Evolutionary conservation across 1,140 invertebrate species (phyloP).

Genomic region (Grapholita molesta): DNA sequence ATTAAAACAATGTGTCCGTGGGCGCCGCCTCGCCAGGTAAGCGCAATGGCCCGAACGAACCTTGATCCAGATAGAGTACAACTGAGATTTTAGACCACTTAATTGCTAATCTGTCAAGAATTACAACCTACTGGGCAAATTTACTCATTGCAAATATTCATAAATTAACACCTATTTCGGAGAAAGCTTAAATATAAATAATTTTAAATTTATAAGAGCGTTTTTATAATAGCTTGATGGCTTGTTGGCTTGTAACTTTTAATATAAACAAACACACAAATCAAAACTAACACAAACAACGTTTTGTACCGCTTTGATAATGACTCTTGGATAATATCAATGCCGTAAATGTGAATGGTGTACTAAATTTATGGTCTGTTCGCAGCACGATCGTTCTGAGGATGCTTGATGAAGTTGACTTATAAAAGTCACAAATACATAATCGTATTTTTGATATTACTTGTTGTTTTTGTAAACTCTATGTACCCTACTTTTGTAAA

Average conservation of each 20-base stretch:
- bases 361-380: neutral
- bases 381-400: neutral
- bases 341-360: slow-evolving; percentile 9
- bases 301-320: neutral
- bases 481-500: neutral
- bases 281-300: neutral
- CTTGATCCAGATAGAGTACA: neutral
- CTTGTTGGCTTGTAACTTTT: too few species aligned
- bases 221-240: too few species aligned
- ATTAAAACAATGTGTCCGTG: neutral
- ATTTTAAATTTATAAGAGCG: too few species aligned
- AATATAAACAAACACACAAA: neutral
- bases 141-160: neutral
- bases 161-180: neutral
- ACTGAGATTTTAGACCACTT: neutral
- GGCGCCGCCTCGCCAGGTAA: neutral
- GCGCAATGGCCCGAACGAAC: neutral
- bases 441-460: neutral
- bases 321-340: neutral
- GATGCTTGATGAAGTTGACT: too few species aligned
- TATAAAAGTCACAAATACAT: too few species aligned
- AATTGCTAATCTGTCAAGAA: slow-evolving; percentile 3
- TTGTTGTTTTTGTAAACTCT: neutral
- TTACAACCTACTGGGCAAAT: too few species aligned
- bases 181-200: neutral